Evolutionary conservation across 2,888 invertebrate genomes (phyloP).

Genomic region (Yponomeuta malinellus): DNA sequence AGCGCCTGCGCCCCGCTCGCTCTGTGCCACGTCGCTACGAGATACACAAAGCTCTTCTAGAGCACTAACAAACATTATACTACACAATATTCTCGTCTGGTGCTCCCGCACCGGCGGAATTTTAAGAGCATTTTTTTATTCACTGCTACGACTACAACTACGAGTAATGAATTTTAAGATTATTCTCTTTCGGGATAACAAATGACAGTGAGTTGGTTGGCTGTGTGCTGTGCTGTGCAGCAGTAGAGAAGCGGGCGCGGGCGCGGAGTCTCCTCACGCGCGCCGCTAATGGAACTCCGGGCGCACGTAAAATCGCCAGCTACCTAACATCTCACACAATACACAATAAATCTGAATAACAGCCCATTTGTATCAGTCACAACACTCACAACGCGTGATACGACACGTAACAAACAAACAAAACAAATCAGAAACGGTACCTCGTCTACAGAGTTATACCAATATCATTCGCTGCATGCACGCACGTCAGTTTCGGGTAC

Average conservation of each 20-base stretch:
- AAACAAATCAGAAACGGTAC: neutral
- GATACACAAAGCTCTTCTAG: neutral
- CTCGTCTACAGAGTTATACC: too few relatives aligned
- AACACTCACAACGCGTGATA: neutral
- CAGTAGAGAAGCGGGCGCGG: neutral
- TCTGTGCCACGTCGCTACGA: neutral
- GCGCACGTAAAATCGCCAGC: neutral
- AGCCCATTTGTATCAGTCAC: neutral
- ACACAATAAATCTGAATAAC: neutral
- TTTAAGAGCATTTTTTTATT: too few relatives aligned
- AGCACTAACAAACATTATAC: neutral
- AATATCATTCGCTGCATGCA: too few relatives aligned
- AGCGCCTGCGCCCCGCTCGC: conserved; percentile 3
- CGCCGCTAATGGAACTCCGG: neutral
- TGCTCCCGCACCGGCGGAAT: too few relatives aligned
- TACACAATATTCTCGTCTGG: neutral
- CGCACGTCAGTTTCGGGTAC: too few relatives aligned
- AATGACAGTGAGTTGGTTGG: too few relatives aligned
- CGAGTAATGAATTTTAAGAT: too few relatives aligned
- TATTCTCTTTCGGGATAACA: too few relatives aligned
- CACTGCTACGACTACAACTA: too few relatives aligned
- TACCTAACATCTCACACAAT: neutral
- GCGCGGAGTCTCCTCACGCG: neutral
- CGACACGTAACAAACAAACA: neutral
- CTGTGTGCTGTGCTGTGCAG: neutral